phyloP scores from a whole-genome alignment of 2,888 invertebrate genomes.

The Abrostola tripartita region DNA sequence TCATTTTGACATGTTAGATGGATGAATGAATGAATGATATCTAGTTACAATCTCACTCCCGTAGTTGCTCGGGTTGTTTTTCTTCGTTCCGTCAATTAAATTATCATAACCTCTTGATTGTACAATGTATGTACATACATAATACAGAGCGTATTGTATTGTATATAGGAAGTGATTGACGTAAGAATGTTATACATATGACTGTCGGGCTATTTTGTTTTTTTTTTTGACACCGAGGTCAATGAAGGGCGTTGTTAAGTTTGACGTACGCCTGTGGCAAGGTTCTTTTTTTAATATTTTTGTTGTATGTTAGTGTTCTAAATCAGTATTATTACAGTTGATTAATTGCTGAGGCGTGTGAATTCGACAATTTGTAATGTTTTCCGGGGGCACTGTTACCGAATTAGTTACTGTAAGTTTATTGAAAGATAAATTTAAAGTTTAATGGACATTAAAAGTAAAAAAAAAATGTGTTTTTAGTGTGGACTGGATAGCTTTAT shows the following conservation, averaged over 20 bases:
- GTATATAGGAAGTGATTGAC: constrained; percentile 11
- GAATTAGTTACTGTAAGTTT: not conserved
- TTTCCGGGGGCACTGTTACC: not conserved
- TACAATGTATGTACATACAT: not conserved
- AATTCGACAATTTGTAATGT: not conserved
- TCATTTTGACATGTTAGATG: constrained; percentile 52
- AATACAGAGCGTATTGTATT: not conserved
- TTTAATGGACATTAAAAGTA: too few relatives aligned
- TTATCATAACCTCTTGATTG: constrained; percentile 14
- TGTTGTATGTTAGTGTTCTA: not conserved
- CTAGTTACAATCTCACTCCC: constrained; percentile 30
- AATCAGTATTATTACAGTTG: constrained; percentile 6
- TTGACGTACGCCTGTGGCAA: constrained; percentile 31
- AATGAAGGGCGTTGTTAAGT: constrained; percentile 27
- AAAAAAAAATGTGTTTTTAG: too few relatives aligned
- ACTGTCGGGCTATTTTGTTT: constrained; percentile 2
- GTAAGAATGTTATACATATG: constrained; percentile 27
- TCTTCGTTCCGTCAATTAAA: constrained; percentile 23
- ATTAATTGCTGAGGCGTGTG: constrained; percentile 11
- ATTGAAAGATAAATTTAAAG: not conserved
- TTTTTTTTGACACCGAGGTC: constrained; percentile 22
- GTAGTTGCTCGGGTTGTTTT: constrained; percentile 22
- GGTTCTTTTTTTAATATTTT: constrained; percentile 23
- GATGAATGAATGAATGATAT: constrained; percentile 48
- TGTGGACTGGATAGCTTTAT: too few relatives aligned